Base-by-base conservation (phyloP, 2,113 vertebrate species). In the Menidia beryllina region DNA sequence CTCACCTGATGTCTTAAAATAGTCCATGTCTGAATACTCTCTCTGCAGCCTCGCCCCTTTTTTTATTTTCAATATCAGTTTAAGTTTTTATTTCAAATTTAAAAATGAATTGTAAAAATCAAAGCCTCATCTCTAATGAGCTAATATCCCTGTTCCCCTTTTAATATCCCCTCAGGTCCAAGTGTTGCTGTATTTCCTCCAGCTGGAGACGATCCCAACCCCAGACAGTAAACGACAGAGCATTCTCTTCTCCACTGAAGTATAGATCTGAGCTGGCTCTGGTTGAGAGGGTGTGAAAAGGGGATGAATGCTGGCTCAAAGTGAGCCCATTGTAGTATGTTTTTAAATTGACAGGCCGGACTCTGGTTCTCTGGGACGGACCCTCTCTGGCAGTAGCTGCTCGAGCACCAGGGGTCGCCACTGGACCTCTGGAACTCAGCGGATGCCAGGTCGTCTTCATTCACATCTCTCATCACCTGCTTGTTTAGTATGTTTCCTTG, bases 221-320 rank as follows among this genome's bases (percentile, higher is more conserved):
- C 97, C 97, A 0, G 97, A 99, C 93, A 98, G 97, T 89, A 99
- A 99, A 90, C 94, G 98, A 62, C 98, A 98, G 90, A 99, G 97
- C 83, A 95, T 98, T 86, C 95, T 98, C 23, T 99, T 99, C 85
- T 99, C 98, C 86, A 99, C 97, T 0, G 97, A 99, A 89, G 98
- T 99, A 82, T 99, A 95, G 90, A 84, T 72, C 50, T 55, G 12
- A 62, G 45, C 7, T 23, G 55, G 24, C 76, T 69, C 36, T 47
- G 34, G 79, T 10, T 27, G 20, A 26, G 24, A 74, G 61, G 61
- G 69, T 65, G 55, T 43, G 69, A 75, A 57, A 79, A 17, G 66
- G 54, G 70, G 64, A 73, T 1, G 20, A 63, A 74, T 65, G 1
- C 27, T 77, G 85, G 88, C 85, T 86, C 85, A 87, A 86, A 89